A percentile compares a stretch with the other conserved stretches of the same genome.
Conservation (phyloP, 2,888 invertebrate genomes). For the Tolmerus cingulatus region DNA sequence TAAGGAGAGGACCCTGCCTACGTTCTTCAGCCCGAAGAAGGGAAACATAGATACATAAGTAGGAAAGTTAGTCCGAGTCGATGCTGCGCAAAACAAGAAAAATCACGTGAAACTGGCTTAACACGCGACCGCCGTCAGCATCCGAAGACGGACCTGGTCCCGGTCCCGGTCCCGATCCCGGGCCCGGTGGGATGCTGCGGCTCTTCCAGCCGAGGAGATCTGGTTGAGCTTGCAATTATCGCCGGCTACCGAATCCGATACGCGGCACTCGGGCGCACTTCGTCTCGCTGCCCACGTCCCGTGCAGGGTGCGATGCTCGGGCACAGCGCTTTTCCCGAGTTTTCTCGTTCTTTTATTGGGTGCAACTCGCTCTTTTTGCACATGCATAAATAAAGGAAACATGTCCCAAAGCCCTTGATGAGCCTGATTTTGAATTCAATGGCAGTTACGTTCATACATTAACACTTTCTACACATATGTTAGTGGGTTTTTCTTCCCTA, state of each 20-base stretch:
- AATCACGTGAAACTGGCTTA: slow-evolving; percentile 14
- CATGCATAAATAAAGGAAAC: neutral
- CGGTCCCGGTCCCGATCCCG: neutral
- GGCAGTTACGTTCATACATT: no score
- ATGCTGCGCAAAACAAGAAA: neutral
- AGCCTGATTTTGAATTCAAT: neutral
- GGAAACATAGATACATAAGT: slow-evolving; percentile 6
- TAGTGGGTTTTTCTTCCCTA: no score
- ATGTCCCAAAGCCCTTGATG: neutral
- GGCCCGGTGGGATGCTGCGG: neutral
- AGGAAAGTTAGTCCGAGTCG: slow-evolving; percentile 7
- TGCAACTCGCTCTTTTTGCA: neutral
- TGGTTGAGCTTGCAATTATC: slow-evolving; percentile 10
- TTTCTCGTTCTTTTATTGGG: neutral
- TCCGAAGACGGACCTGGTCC: slow-evolving; percentile 4
- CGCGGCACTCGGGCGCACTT: neutral
- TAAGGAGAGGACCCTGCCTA: neutral
- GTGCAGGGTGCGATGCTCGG: neutral
- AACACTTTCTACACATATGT: no score
- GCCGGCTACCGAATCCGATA: slow-evolving; percentile 18
- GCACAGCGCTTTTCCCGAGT: neutral
- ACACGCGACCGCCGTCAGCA: slow-evolving; percentile 37
- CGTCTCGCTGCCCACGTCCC: neutral
- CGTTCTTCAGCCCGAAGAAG: neutral
- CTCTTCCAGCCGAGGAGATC: neutral